Conservation (phyloP, 2,888 invertebrate genomes). For the Caenorhabditis japonica region DNA sequence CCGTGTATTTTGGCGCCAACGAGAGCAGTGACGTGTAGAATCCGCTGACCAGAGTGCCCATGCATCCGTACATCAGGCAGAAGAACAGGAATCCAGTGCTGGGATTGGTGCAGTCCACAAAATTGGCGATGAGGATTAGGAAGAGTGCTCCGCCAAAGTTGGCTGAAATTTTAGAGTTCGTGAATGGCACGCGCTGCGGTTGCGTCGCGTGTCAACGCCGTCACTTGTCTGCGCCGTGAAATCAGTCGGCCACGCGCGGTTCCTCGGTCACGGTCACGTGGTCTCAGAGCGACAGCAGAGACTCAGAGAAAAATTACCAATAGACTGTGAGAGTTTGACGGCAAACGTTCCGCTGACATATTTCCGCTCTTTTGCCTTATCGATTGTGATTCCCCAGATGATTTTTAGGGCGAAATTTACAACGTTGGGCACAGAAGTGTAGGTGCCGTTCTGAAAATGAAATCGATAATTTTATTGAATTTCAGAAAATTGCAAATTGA, state of each 20-base stretch:
- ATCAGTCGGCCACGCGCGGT: too few species aligned
- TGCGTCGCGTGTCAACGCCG: too few species aligned
- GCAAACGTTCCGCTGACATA: constrained; percentile 56
- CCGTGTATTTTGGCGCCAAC: constrained; percentile 68
- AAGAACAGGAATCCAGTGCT: constrained; percentile 61
- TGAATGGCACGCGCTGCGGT: too few species aligned
- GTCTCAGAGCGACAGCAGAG: too few species aligned
- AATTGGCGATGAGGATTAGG: constrained; percentile 60
- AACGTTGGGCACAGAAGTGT: constrained; percentile 66
- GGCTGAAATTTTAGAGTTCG: constrained; percentile 50
- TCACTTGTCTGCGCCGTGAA: too few species aligned
- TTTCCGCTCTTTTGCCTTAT: constrained; percentile 59
- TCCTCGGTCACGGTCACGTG: too few species aligned
- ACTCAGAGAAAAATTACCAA: too few species aligned
- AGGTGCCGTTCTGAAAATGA: constrained; percentile 64
- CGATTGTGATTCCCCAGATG: constrained; percentile 62
- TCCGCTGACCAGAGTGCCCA: constrained; percentile 63
- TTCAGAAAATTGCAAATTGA: too few species aligned
- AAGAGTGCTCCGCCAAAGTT: constrained; percentile 54
- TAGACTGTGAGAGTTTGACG: constrained; percentile 60
- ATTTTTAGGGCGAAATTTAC: constrained; percentile 64
- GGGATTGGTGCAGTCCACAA: constrained; percentile 66
- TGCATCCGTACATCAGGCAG: constrained; percentile 55
- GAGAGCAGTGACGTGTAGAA: constrained; percentile 67
- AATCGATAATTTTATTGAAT: too few species aligned